Percentiles rank a stretch among this genome's conserved stretches.
These are phyloP conservation scores for Otolemur crassicaudatus DNA, from an alignment of 2,797 vertebrate genomes.

Conservation along the genomic window DNA sequence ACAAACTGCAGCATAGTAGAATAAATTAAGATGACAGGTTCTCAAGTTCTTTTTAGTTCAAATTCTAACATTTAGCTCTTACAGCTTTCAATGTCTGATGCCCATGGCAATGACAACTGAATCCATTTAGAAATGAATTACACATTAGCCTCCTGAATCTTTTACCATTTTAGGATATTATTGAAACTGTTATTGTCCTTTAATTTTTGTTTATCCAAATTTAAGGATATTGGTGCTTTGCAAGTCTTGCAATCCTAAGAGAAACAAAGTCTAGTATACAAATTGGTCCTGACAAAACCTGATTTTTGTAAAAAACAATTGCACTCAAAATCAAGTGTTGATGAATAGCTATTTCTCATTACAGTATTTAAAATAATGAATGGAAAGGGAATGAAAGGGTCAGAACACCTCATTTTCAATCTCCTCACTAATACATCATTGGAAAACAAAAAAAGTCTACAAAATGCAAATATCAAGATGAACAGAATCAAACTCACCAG, in stretches of 20 bases:
- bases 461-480: not conserved
- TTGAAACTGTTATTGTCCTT: not conserved
- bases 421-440: not conserved
- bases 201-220: not conserved
- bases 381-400: not conserved
- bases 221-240: not conserved
- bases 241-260: not conserved
- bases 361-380: not conserved
- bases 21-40: not conserved
- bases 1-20: not conserved
- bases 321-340: not conserved
- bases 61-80: constrained; percentile 27
- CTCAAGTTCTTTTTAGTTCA: not conserved
- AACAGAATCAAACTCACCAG: not conserved
- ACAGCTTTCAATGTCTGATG: not conserved
- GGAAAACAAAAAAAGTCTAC: not conserved
- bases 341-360: not conserved
- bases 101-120: not conserved
- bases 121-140: constrained; percentile 33
- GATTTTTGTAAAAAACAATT: not conserved
- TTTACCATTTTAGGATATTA: constrained; percentile 9
- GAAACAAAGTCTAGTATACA: not conserved
- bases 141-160: not conserved
- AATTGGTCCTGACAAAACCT: not conserved
- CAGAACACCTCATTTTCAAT: not conserved